These are phyloP conservation scores for Drosophila subsilvestris DNA, from an alignment of 2,888 invertebrate genomes.

Conservation along the genomic window DNA sequence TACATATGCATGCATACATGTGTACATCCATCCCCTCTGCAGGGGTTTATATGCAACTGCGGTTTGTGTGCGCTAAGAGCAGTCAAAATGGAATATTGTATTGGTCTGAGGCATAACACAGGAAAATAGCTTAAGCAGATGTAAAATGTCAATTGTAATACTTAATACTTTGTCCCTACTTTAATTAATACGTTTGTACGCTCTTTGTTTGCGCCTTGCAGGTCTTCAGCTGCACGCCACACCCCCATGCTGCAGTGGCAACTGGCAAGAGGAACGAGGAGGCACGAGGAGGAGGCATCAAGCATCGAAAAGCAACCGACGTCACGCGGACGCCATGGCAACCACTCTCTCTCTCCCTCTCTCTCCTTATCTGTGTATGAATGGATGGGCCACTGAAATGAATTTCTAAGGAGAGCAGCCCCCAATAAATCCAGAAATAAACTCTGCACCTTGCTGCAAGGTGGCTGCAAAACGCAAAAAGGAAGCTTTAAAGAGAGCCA, in stretches of 20 bases:
- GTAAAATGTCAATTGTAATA: not conserved
- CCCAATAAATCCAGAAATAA: not conserved
- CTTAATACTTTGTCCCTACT: not conserved
- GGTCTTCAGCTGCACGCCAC: not conserved
- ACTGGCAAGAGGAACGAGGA: not conserved
- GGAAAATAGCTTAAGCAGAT: not conserved
- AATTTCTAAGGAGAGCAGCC: not conserved
- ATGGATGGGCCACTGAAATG: too few relatives aligned
- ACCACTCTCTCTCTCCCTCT: not conserved
- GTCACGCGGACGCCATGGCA: conserved; percentile 6
- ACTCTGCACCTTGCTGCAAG: not conserved
- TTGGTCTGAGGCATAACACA: too few relatives aligned
- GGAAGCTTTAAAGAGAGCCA: too few relatives aligned
- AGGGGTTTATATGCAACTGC: too few relatives aligned
- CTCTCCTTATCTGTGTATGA: not conserved
- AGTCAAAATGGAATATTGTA: too few relatives aligned
- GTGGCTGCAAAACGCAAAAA: too few relatives aligned
- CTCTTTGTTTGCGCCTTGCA: not conserved
- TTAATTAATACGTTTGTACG: not conserved
- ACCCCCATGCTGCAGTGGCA: not conserved
- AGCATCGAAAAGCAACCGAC: not conserved
- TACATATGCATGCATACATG: too few relatives aligned
- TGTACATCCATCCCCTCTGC: too few relatives aligned
- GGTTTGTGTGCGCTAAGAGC: too few relatives aligned
- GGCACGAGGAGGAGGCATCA: not conserved